A percentile compares a stretch with the other conserved stretches of the same genome.
phyloP scores from a whole-genome alignment of 2,888 invertebrate species.

The Boloria selene region DNA sequence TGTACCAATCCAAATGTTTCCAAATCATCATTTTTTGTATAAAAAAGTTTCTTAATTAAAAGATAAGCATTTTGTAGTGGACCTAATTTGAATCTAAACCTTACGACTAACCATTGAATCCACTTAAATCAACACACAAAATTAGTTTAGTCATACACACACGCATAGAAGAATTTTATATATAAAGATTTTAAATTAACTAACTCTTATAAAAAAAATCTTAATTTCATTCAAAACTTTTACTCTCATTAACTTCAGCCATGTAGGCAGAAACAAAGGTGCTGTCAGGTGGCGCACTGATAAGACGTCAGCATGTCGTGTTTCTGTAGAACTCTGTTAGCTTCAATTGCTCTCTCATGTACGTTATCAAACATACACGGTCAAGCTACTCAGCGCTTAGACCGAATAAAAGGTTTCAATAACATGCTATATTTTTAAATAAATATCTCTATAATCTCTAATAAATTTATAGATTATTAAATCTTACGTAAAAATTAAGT shows the following conservation, averaged over 20 bases:
- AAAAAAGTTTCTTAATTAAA: too few relatives aligned
- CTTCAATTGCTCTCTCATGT: conserved; percentile 69
- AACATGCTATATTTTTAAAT: conserved; percentile 7
- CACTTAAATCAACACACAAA: too few relatives aligned
- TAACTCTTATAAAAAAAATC: too few relatives aligned
- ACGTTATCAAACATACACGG: conserved; percentile 63
- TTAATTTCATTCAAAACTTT: not conserved
- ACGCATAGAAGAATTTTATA: too few relatives aligned
- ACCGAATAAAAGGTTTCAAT: conserved; percentile 72
- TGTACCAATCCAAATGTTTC: too few relatives aligned
- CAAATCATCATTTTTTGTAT: too few relatives aligned
- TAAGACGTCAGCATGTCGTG: conserved; percentile 65
- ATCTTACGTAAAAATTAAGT: not conserved
- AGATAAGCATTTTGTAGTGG: too few relatives aligned
- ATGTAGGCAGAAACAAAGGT: conserved; percentile 23
- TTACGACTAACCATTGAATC: too few relatives aligned
- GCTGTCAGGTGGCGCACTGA: conserved; percentile 46
- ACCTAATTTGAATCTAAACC: too few relatives aligned
- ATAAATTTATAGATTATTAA: conserved; percentile 1
- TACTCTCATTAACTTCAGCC: conserved; percentile 30
- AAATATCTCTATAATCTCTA: not conserved
- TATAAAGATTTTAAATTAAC: too few relatives aligned
- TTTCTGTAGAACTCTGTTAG: conserved; percentile 64
- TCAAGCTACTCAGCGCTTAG: conserved; percentile 58
- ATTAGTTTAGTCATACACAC: too few relatives aligned